Evolutionary conservation across 2,797 vertebrate genomes (phyloP), one percentile per base, ranked within the genome.

Genomic region (Acipenser oxyrinchus): DNA sequence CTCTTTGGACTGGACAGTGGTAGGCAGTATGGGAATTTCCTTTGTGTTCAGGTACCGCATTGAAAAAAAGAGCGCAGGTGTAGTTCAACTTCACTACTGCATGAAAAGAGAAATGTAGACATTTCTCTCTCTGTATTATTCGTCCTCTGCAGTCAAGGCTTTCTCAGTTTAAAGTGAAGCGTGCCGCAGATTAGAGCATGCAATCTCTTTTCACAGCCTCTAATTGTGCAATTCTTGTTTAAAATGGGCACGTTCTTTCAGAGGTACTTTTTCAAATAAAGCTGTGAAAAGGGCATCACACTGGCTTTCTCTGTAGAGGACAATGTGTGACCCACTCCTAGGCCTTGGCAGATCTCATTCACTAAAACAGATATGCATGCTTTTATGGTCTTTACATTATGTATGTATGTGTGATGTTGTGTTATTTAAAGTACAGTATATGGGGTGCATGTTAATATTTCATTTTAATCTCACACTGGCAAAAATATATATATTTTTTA

Each of bases 151-250:
- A 37, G 37, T 37, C 37, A 37, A 37, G 68, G 72, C 77, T 55
- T 70, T 80, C 77, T 84, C 55, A 11, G 61, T 82, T 85, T 80
- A 77, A 80, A 75, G 68, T 53, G 62, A 81, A 71, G 69, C 66
- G 23, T 74, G 73, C 77, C 80, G 79, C 80, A 79, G 79, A 78
- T 81, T 80, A 74, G 75, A 81, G 81, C 80, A 75, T 73, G 71
- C 70, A 74, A 1, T 37, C 1, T 37, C 37, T 37, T 37, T 37
- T 37, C 37, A 37, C 69, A 78, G 70, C 66, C 0, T 58, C 76
- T 82, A 79, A 80, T 83, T 85, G 81, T 84, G 83, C 82, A 87
- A 86, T 76, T 72, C 59, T 70, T 83, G 82, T 78, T 79, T 78
- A 77, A 84, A 87, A 85, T 75, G 77, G 75, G 71, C 70, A 53